Evolutionary conservation across 2,888 invertebrate genomes (phyloP), one percentile per base, ranked within the genome.

Genomic region (Elmis aenea): DNA sequence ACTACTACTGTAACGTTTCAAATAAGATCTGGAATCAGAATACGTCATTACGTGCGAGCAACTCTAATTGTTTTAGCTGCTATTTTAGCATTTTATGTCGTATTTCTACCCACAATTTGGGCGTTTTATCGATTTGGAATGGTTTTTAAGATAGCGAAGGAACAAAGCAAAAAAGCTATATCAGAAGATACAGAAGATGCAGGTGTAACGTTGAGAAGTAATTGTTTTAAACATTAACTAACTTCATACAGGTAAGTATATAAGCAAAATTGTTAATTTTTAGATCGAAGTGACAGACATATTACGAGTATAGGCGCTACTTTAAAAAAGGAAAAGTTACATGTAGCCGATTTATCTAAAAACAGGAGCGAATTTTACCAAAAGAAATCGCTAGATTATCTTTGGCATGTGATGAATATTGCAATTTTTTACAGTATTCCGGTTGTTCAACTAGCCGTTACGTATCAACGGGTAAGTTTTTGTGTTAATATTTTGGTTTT

Each of bases 371-470:
- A 13, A 8, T 20, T 23, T 18, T 18, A 16, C 6, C 66, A 82
- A 13, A 71, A 72, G 50, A 77, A 79, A 52, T 78, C 82, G 29
- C 75, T 73, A 38, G 70, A 81, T 18, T 85, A 83, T 58, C 73
- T 84, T 45, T 87, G 85, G 80, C 86, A 81, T 54, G 77, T 83
- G 0, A 61, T 83, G 3, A 89, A 86, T 0, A 79, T 92, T 18
- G 83, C 87, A 0, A 77, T 89, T 12, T 91, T 92, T 57, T 92
- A 92, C 63, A 80, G 83, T 0, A 68, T 92, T 37, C 91, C 91
- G 0, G 91, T 90, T 0, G 76, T 89, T 0, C 91, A 92, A 56
- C 69, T 92, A 6, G 82, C 91, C 4, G 72, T 85, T 28, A 85
- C 84, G 0, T 87, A 88, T 56, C 87, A 90, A 57, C 69, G 71